phyloP scores from a whole-genome alignment of 2,888 invertebrate species.

The Nomada ruficornis region DNA sequence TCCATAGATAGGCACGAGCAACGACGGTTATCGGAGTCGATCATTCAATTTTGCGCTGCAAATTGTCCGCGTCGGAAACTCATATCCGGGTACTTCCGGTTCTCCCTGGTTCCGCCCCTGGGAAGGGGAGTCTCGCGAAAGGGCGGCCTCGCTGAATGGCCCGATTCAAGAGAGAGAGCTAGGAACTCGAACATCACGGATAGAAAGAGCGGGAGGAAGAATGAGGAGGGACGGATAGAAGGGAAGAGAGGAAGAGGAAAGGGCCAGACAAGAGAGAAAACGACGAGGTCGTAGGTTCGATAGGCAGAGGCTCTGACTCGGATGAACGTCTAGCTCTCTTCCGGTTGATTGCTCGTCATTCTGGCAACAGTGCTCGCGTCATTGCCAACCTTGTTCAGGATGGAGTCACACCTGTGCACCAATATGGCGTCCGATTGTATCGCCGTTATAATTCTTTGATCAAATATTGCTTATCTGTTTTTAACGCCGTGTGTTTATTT shows the following conservation, averaged over 20 bases:
- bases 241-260: conserved; percentile 16
- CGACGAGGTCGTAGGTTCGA: conserved; percentile 43
- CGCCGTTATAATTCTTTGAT: background rate
- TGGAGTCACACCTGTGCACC: conserved; percentile 35
- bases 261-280: conserved; percentile 31
- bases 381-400: conserved; percentile 33
- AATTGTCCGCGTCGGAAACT: conserved; percentile 95
- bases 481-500: no score
- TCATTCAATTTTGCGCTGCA: conserved; percentile 88
- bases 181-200: conserved; percentile 10
- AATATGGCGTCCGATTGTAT: background rate
- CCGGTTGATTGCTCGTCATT: conserved; percentile 71
- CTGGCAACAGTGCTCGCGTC: conserved; percentile 38
- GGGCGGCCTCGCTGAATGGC: conserved; percentile 56
- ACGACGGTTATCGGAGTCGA: conserved; percentile 82
- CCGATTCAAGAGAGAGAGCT: conserved; percentile 52
- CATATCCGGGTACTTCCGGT: conserved; percentile 89
- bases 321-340: conserved; percentile 81
- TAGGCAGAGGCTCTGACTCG: conserved; percentile 67
- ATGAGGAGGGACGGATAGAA: background rate
- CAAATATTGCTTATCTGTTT: background rate
- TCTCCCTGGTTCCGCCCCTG: conserved; percentile 74
- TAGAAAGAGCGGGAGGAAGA: conserved; percentile 28
- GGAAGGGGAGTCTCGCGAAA: conserved; percentile 64
- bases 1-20: conserved; percentile 62